Evolutionary conservation across 1,140 invertebrate species (phyloP), one percentile per base, ranked within the genome.

Genomic region (Drosophila guanche): DNA sequence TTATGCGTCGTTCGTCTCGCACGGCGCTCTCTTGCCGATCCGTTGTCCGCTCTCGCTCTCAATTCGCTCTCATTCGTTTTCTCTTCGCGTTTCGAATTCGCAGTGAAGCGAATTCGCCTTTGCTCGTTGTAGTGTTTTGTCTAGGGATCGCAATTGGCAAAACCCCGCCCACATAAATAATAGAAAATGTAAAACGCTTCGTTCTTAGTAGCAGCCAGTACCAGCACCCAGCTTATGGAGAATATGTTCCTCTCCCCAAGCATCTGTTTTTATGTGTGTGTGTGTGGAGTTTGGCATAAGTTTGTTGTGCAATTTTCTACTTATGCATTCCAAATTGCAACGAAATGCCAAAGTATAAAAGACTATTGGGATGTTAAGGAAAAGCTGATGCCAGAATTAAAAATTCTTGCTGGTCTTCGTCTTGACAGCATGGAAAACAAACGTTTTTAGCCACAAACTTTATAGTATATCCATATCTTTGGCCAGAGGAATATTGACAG

Each of bases 151-250:
- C n/a, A n/a, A n/a, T n/a, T n/a, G n/a, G n/a, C n/a, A n/a, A n/a
- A n/a, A n/a, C n/a, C n/a, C n/a, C n/a, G n/a, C n/a, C n/a, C n/a
- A n/a, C n/a, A n/a, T 83, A 84, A 80, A 76, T 81, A 76, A 76
- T 76, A 72, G 67, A 59, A 71, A 76, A 50, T 76, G 74, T 59
- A 70, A 67, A 54, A 58, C 63, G 70, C 56, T 72, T 52, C 47
- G 4, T 45, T n/a, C n/a, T n/a, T 33, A 33, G 29, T 8, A 33
- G 29, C 2, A 10, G 5, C 3, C 5, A 27, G 25, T n/a, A n/a
- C 25, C 25, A 41, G n/a, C 51, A 56, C 40, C 47, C 45, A 45
- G 52, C 56, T 1, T 20, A 52, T 33, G 41, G 8, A 8, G 8
- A 33, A 54, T 51, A 40, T 47, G 10, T n/a, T 14, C 27, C 25